phyloP scores from a whole-genome alignment of 2,113 vertebrate species.

The Pongo pygmaeus region DNA sequence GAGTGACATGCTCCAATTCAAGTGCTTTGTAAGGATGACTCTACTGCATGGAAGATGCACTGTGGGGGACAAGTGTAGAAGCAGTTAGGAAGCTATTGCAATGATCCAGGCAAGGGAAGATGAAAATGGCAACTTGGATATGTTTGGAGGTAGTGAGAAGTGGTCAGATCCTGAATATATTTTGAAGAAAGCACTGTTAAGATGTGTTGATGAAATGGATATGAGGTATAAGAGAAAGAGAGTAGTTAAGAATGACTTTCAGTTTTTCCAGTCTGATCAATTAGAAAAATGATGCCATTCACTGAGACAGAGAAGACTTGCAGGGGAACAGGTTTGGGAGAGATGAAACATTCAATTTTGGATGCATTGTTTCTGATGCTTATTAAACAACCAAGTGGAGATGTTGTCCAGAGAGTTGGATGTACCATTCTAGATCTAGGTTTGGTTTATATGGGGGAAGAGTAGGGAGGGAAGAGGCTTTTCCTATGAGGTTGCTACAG shows the following conservation, averaged over 20 bases:
- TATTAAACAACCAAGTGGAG: background rate
- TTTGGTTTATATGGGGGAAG: background rate
- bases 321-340: background rate
- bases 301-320: background rate
- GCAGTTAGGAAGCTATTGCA: background rate
- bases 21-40: background rate
- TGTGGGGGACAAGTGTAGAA: background rate
- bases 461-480: background rate
- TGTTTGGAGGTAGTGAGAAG: background rate
- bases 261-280: background rate
- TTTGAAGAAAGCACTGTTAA: background rate
- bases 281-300: background rate
- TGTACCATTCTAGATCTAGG: background rate
- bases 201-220: background rate
- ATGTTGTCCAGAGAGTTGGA: background rate
- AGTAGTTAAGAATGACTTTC: background rate
- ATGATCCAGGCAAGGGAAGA: background rate
- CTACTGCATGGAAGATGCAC: background rate
- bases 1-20: background rate
- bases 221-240: background rate
- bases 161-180: background rate
- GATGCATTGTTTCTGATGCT: background rate
- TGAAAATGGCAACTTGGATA: background rate
- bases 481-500: background rate
- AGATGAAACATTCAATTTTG: background rate